These are phyloP conservation scores for Junonia oenone DNA, from an alignment of 2,888 invertebrate species.

Conservation along the genomic window DNA sequence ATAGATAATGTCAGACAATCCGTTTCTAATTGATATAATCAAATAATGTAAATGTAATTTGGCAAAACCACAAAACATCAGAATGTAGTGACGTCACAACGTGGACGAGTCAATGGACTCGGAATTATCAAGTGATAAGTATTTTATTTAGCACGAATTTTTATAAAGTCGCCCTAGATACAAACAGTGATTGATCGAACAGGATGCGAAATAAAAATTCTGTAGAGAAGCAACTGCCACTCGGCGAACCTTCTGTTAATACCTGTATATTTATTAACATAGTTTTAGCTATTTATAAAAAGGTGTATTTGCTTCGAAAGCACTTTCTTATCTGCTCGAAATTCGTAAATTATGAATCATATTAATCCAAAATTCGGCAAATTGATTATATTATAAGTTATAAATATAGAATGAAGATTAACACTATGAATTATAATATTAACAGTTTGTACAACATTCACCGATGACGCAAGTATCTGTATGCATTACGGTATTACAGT, in stretches of 20 bases:
- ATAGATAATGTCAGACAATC: too few relatives aligned
- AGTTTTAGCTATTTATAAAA: too few relatives aligned
- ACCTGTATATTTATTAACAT: too few relatives aligned
- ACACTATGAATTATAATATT: constrained; percentile 10
- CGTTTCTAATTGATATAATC: background rate
- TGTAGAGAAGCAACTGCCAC: background rate
- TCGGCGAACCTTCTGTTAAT: background rate
- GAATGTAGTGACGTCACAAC: constrained; percentile 33
- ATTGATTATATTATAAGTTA: too few relatives aligned
- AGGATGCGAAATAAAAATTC: constrained; percentile 34
- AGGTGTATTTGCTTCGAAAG: too few relatives aligned
- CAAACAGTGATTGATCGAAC: constrained; percentile 43
- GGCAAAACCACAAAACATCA: constrained; percentile 28
- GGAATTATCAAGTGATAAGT: constrained; percentile 46
- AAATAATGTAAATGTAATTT: constrained; percentile 4
- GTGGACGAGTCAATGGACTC: constrained; percentile 42
- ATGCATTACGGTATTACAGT: constrained; percentile 6
- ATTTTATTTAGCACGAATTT: constrained; percentile 40
- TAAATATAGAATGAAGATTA: constrained; percentile 9
- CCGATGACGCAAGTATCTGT: constrained; percentile 16
- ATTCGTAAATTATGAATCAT: too few relatives aligned
- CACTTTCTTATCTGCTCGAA: too few relatives aligned
- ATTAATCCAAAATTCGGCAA: too few relatives aligned
- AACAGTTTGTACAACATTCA: constrained; percentile 11
- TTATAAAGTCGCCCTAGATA: constrained; percentile 45